A percentile compares a stretch with the other conserved stretches of the same genome.
Conservation (phyloP, 2,797 vertebrate species). For the Typhlichthys eigenmanni region DNA sequence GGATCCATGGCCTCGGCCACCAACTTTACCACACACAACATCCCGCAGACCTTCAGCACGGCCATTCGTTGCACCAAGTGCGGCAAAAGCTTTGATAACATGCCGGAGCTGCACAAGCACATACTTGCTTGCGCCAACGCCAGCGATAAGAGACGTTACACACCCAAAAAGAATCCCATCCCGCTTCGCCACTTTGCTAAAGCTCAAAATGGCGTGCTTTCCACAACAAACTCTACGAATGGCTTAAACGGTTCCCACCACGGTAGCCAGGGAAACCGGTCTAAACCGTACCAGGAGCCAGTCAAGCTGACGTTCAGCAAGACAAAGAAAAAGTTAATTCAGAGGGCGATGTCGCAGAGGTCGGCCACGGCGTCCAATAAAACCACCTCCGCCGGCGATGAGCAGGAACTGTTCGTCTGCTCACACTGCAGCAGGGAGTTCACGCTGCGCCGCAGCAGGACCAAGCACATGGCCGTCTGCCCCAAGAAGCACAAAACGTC, state of each 20-base stretch:
- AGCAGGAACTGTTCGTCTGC: conserved; percentile 84
- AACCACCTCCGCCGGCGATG: conserved; percentile 43
- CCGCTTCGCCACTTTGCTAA: conserved; percentile 91
- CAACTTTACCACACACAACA: conserved; percentile 98
- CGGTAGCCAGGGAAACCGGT: conserved; percentile 86
- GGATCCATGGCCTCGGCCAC: conserved; percentile 88
- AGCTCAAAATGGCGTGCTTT: conserved; percentile 86
- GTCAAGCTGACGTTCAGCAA: conserved; percentile 89
- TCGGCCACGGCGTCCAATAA: conserved; percentile 80
- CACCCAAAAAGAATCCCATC: conserved; percentile 95
- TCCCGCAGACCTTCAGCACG: conserved; percentile 96
- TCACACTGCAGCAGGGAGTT: conserved; percentile 93
- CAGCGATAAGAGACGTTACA: conserved; percentile 95
- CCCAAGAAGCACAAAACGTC: conserved; percentile 90
- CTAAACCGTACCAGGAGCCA: conserved; percentile 83
- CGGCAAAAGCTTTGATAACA: conserved; percentile 97
- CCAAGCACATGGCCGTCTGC: conserved; percentile 93
- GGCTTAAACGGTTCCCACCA: conserved; percentile 84
- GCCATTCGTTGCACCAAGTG: conserved; percentile 98
- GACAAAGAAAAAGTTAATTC: conserved; percentile 89
- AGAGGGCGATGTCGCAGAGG: conserved; percentile 90
- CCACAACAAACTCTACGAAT: conserved; percentile 70
- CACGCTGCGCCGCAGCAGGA: conserved; percentile 91
- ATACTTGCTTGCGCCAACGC: conserved; percentile 94
- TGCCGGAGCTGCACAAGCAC: conserved; percentile 96